Percentiles rank a stretch among this genome's conserved stretches.
These are phyloP conservation scores for Anthopleura sola DNA, from an alignment of 64 coral and sea anemone genomes.

Conservation along the genomic window DNA sequence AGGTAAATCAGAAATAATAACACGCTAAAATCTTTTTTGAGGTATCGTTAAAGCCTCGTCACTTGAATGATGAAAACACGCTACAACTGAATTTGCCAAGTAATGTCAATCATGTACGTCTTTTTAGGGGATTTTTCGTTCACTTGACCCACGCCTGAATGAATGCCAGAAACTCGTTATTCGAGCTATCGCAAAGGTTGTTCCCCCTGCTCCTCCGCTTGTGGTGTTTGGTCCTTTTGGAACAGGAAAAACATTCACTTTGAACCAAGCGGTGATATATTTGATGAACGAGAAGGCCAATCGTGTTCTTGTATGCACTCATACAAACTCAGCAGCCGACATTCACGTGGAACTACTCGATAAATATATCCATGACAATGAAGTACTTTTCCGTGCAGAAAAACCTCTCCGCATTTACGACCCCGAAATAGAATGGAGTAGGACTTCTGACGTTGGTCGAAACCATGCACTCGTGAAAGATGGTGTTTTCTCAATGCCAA, in stretches of 20 bases:
- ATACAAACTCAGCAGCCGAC: slow-evolving; percentile 81
- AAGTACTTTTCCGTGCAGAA: background rate
- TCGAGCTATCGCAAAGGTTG: slow-evolving; percentile 22
- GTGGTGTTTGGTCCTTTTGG: slow-evolving; percentile 90
- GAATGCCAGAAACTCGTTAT: slow-evolving; percentile 55
- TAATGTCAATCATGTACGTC: background rate
- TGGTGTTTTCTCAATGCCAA: slow-evolving; percentile 43
- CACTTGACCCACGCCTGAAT: slow-evolving; percentile 48
- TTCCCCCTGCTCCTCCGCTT: slow-evolving; percentile 28
- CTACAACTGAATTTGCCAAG: no score
- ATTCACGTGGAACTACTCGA: slow-evolving; percentile 74
- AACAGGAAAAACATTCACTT: slow-evolving; percentile 81
- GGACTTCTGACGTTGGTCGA: slow-evolving; percentile 6
- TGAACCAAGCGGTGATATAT: slow-evolving; percentile 69
- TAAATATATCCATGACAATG: slow-evolving; percentile 44
- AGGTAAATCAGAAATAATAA: background rate
- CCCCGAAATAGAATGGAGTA: slow-evolving; percentile 6
- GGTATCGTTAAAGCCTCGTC: no score
- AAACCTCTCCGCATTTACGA: slow-evolving; percentile 61
- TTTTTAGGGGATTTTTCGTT: background rate
- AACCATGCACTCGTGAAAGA: slow-evolving; percentile 41
- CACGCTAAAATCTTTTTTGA: no score
- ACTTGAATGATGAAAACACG: no score
- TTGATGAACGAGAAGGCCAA: slow-evolving; percentile 38
- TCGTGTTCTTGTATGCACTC: slow-evolving; percentile 68